These are phyloP conservation scores for Zonotrichia leucophrys DNA, from an alignment of 2,113 vertebrate genomes.

Conservation along the genomic window DNA sequence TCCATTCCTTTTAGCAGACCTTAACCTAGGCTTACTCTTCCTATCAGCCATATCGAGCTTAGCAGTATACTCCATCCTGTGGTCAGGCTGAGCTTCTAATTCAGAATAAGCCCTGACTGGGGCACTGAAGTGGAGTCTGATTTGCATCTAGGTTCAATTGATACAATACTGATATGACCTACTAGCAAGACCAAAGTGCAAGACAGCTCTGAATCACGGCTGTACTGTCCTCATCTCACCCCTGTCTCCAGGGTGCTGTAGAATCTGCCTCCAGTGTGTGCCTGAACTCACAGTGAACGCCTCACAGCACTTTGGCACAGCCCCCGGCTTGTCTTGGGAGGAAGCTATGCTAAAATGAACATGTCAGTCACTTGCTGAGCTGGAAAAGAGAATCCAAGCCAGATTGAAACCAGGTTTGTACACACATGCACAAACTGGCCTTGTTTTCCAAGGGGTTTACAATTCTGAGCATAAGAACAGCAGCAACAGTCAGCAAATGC, in stretches of 20 bases:
- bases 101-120: too few relatives aligned
- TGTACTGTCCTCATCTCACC: slow-evolving; percentile 26
- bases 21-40: too few relatives aligned
- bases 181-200: background rate
- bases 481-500: background rate
- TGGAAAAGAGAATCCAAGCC: slow-evolving; percentile 19
- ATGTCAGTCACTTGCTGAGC: slow-evolving; percentile 43
- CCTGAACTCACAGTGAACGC: background rate
- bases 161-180: background rate
- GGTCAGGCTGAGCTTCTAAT: too few relatives aligned
- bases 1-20: too few relatives aligned
- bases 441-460: background rate
- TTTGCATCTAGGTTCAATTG: background rate
- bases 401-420: slow-evolving; percentile 21
- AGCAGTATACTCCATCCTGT: too few relatives aligned
- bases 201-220: slow-evolving; percentile 5
- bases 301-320: background rate
- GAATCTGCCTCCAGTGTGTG: background rate
- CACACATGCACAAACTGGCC: background rate
- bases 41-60: too few relatives aligned
- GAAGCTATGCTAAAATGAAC: slow-evolving; percentile 22
- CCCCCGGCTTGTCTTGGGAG: background rate
- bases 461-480: background rate
- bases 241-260: slow-evolving; percentile 21
- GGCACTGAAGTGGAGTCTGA: background rate